phyloP scores from a whole-genome alignment of 2,113 vertebrate species.

The Grammomys dolichurus region DNA sequence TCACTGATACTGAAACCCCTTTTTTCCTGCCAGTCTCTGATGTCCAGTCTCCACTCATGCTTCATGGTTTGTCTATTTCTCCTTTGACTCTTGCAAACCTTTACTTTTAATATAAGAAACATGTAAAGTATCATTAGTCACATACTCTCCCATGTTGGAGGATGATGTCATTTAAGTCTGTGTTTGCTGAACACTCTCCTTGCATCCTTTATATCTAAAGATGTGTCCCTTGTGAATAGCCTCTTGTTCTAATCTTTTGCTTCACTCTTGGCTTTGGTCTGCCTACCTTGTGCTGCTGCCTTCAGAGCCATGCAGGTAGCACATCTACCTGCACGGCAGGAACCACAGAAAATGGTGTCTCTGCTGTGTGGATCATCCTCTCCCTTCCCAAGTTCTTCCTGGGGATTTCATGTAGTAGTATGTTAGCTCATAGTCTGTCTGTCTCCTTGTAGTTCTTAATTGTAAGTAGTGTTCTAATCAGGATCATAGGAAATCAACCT shows the following conservation, averaged over 20 bases:
- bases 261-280: background rate
- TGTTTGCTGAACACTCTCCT: background rate
- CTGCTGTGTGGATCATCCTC: background rate
- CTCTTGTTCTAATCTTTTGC: background rate
- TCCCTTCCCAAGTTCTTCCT: background rate
- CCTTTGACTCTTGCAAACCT: background rate
- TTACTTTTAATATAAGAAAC: constrained; percentile 23
- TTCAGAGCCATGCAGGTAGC: background rate
- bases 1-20: background rate
- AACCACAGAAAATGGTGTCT: background rate
- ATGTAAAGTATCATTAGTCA: background rate
- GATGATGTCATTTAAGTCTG: background rate
- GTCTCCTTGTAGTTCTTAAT: background rate
- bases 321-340: background rate
- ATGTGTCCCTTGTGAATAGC: background rate
- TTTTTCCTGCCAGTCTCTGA: background rate
- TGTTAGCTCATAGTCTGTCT: background rate
- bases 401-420: background rate
- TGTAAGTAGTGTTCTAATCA: background rate
- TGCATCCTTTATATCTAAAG: background rate
- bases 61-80: background rate
- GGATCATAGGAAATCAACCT: background rate
- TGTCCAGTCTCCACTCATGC: background rate
- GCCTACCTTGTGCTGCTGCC: background rate
- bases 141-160: background rate